phyloP scores from a whole-genome alignment of 2,797 vertebrate species.

The Cossypha polioptera region DNA sequence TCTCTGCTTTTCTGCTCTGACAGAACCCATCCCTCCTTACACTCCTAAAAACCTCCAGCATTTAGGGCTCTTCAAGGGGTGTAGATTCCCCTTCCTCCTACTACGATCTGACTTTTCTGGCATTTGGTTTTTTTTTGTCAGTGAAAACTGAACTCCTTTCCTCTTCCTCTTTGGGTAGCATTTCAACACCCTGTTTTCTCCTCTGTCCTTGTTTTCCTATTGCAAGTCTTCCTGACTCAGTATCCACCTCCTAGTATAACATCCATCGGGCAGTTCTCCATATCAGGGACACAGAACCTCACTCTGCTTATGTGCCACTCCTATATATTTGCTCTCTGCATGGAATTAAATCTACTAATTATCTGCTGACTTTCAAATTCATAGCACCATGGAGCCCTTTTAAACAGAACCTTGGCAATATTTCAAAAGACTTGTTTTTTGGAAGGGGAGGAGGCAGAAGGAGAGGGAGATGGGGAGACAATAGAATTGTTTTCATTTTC shows the following conservation, averaged over 20 bases:
- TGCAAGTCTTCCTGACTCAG: neutral
- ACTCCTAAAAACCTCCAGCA: neutral
- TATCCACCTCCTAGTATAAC: neutral
- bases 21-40: neutral
- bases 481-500: neutral
- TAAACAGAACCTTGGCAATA: neutral
- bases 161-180: neutral
- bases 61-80: neutral
- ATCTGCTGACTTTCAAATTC: neutral
- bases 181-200: neutral
- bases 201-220: neutral
- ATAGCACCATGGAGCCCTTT: neutral
- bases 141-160: neutral
- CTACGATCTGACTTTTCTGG: neutral
- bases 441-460: accelerated
- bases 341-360: neutral
- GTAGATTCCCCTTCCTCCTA: neutral
- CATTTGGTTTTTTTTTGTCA: neutral
- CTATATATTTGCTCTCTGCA: neutral
- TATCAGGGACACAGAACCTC: neutral
- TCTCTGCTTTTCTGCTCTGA: neutral
- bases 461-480: neutral
- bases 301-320: neutral
- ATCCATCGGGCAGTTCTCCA: neutral
- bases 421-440: neutral